These are phyloP conservation scores for Amphiura filiformis DNA, from an alignment of 35 echinoderm and acorn worm genomes.

Conservation along the genomic window DNA sequence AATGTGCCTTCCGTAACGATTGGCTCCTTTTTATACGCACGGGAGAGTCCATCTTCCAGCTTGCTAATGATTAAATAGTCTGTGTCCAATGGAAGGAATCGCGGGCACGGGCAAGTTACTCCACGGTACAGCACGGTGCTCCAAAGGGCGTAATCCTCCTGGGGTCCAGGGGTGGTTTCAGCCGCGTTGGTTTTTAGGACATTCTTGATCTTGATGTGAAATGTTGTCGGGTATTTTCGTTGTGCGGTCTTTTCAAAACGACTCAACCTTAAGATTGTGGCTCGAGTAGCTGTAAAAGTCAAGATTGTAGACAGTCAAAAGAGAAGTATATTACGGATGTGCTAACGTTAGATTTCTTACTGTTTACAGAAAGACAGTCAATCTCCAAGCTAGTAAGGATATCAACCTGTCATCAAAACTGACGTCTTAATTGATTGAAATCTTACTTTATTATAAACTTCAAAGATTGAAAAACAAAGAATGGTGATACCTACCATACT, in stretches of 20 bases:
- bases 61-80: not conserved
- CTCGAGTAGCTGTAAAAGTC: not conserved
- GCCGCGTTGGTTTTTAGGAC: not conserved
- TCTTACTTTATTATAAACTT: not conserved
- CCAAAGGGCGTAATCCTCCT: not conserved
- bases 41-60: not conserved
- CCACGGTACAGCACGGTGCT: not conserved
- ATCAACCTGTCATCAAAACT: not conserved
- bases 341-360: not conserved
- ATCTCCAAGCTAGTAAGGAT: not conserved
- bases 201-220: not conserved
- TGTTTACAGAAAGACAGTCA: not conserved
- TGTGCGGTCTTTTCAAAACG: not conserved
- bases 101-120: not conserved
- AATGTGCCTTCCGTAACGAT: not conserved
- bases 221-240: not conserved
- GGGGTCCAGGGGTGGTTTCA: not conserved
- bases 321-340: not conserved
- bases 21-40: not conserved
- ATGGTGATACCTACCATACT: not conserved
- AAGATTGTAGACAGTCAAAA: not conserved
- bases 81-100: not conserved
- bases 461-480: not conserved
- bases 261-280: not conserved
- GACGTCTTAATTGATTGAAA: not conserved